A percentile compares a stretch with the other conserved stretches of the same genome.
phyloP scores from a whole-genome alignment of 1,140 invertebrate genomes.

The Lepeophtheirus salmonis region DNA sequence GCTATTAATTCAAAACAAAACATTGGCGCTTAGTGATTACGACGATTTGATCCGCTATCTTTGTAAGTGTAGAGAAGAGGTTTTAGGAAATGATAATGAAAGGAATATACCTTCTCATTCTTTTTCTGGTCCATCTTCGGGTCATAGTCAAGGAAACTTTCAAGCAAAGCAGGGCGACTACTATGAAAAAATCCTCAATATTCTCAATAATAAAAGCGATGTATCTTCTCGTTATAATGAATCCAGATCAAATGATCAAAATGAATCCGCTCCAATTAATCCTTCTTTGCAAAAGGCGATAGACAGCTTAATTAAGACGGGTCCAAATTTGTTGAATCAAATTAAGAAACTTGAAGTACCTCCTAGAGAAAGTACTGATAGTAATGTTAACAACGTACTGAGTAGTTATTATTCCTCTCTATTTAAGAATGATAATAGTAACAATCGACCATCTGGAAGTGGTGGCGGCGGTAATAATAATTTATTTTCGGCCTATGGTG shows the following conservation, averaged over 20 bases:
- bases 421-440: too few relatives aligned
- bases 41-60: conserved; percentile 13
- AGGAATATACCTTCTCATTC: conserved; percentile 11
- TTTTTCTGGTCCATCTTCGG: background rate
- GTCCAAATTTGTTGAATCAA: conserved; percentile 6
- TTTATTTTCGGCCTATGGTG: too few relatives aligned
- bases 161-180: background rate
- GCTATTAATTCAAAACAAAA: background rate
- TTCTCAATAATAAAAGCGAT: conserved; percentile 9
- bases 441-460: too few relatives aligned
- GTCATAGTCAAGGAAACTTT: background rate
- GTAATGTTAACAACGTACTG: too few relatives aligned
- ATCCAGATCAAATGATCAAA: background rate
- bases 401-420: too few relatives aligned
- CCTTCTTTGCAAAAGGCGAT: conserved; percentile 12
- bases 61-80: background rate
- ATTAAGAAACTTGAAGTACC: too few relatives aligned
- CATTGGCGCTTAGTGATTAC: conserved; percentile 13
- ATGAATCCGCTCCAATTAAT: background rate
- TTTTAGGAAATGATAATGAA: conserved; percentile 3
- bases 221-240: background rate
- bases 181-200: conserved; percentile 6
- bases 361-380: too few relatives aligned
- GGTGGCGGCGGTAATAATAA: too few relatives aligned
- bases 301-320: conserved; percentile 12